Evolutionary conservation across 2,888 invertebrate species (phyloP).

Genomic region (Athalia circularis): DNA sequence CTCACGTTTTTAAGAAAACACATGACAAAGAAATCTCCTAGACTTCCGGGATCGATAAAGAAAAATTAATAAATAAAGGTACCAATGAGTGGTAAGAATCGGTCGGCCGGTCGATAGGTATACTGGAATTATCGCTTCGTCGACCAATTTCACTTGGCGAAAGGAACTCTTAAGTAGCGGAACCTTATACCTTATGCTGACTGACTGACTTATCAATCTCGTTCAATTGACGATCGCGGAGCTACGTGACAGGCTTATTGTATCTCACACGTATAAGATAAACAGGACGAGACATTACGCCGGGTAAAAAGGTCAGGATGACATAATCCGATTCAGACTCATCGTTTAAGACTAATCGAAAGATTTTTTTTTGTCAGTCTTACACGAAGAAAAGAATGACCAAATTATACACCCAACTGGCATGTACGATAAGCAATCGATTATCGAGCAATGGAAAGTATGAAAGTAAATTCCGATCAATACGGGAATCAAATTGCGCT

Average conservation of each 20-base stretch:
- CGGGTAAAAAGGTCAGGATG: too few relatives aligned
- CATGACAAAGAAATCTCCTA: not conserved
- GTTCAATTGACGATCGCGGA: slow-evolving; percentile 12
- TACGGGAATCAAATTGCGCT: not conserved
- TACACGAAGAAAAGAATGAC: not conserved
- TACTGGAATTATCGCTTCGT: slow-evolving; percentile 1
- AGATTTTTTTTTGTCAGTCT: not conserved
- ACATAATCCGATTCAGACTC: too few relatives aligned
- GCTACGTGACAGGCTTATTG: not conserved
- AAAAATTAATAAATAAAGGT: not conserved
- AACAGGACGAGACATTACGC: too few relatives aligned
- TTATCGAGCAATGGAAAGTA: too few relatives aligned
- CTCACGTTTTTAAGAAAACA: not conserved
- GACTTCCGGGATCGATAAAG: not conserved
- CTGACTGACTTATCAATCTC: slow-evolving; percentile 10
- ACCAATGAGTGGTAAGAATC: not conserved
- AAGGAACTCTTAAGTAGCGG: slow-evolving; percentile 13
- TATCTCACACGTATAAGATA: not conserved
- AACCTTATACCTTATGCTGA: not conserved
- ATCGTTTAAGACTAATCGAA: too few relatives aligned
- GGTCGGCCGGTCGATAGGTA: not conserved
- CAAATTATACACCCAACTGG: too few relatives aligned
- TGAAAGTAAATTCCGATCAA: not conserved
- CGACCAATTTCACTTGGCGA: slow-evolving; percentile 30
- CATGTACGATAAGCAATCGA: too few relatives aligned